Evolutionary conservation across 2,797 vertebrate species (phyloP), one percentile per base, ranked within the genome.

Genomic region (Choloepus didactylus): DNA sequence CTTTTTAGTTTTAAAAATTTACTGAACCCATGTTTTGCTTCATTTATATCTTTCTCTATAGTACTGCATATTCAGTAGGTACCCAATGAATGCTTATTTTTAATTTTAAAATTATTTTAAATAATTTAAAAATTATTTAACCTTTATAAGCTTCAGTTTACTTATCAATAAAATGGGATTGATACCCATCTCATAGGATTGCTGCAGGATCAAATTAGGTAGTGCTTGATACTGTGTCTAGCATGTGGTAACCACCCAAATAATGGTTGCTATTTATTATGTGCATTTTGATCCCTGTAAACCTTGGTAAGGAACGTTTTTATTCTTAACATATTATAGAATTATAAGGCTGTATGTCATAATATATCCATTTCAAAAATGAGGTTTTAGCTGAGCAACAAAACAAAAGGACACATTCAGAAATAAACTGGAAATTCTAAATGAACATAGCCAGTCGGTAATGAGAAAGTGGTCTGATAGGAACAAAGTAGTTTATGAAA

Each of bases 341-440:
- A 86, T 85, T 19, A 35, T 19, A 89, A 91, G 66, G 41, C 49
- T 35, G 6, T 64, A 16, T 9, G 23, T 62, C n/a, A 35, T 87
- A 44, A 51, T n/a, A 80, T 77, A 21, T 66, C 62, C 8, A 3
- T 73, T 51, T 8, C 38, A 49, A 77, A 81, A 73, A 25, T n/a
- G 59, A 27, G 12, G 3, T 67, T 62, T 69, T 56, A 79, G 23
- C n/a, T 87, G 54, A 54, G 35, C 54, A 76, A 91, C 27, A 60
- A 90, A 85, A 90, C 19, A 84, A n/a, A 84, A 77, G 73, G 25
- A 21, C 62, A 84, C 18, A 62, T 81, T 87, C 54, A 81, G 73
- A 94, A 87, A 73, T 29, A 89, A 82, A 72, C 4, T 29, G n/a
- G 81, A 84, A 90, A 41, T 27, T 56, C 64, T 59, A 75, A 77